Percentiles rank a stretch among this genome's conserved stretches.
phyloP scores from a whole-genome alignment of 1,140 invertebrate genomes.

The Cherax quadricarinatus region DNA sequence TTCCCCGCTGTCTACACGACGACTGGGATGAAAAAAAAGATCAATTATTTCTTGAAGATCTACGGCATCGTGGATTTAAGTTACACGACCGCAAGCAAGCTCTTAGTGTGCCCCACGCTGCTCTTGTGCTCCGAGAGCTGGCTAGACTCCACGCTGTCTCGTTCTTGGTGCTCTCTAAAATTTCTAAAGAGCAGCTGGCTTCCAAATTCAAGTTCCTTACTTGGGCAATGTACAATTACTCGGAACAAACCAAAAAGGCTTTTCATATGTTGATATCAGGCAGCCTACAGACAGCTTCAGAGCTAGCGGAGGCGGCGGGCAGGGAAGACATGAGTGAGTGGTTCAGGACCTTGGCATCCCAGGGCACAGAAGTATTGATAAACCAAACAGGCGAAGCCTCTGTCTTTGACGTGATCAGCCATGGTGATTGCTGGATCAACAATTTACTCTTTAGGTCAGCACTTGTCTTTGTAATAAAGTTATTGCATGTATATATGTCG shows the following conservation, averaged over 20 bases:
- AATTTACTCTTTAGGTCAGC: slow-evolving; percentile 52
- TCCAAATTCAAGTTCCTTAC: neutral
- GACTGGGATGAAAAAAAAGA: neutral
- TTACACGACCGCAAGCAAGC: slow-evolving; percentile 33
- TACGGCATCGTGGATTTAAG: slow-evolving; percentile 22
- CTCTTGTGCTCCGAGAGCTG: slow-evolving; percentile 40
- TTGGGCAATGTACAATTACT: slow-evolving; percentile 43
- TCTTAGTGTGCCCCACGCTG: slow-evolving; percentile 15
- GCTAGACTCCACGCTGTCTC: slow-evolving; percentile 52
- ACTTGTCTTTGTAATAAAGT: neutral
- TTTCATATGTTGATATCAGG: slow-evolving; percentile 27
- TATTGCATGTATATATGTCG: too few species aligned
- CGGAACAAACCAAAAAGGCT: slow-evolving; percentile 21
- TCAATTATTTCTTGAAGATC: slow-evolving; percentile 40
- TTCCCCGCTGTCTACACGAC: slow-evolving; percentile 27
- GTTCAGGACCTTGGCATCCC: neutral
- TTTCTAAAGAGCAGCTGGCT: neutral
- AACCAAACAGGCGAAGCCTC: neutral
- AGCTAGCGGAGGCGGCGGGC: slow-evolving; percentile 6
- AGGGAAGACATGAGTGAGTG: slow-evolving; percentile 16
- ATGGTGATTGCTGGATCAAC: slow-evolving; percentile 54
- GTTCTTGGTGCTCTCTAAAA: slow-evolving; percentile 19
- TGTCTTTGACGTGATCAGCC: slow-evolving; percentile 37
- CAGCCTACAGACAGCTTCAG: slow-evolving; percentile 18
- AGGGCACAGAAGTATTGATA: neutral